Evolutionary conservation across 64 coral and sea anemone genomes (phyloP), one percentile per base, ranked within the genome.

Genomic region (Montipora foliosa): DNA sequence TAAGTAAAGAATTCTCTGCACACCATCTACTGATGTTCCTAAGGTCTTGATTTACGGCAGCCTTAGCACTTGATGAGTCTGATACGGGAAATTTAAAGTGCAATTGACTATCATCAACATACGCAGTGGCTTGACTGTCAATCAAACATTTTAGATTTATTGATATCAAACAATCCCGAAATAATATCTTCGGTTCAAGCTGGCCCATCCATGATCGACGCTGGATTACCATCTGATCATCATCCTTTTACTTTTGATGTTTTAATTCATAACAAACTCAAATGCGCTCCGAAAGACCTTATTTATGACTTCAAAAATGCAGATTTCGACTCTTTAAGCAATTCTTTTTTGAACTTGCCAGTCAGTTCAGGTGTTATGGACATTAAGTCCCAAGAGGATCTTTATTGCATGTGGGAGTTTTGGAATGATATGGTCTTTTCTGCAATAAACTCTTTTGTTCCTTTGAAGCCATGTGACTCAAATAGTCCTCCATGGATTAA

Each of bases 111-210:
- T 37, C 29, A 37, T 37, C 29, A 37, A 37, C 29, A 37, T 37
- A 37, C 1, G 29, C 29, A 37, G 29, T 1, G 29, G 29, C 29
- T 37, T 37, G 29, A 37, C 29, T 37, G 29, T 37, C 25, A 25
- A 25, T 25, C 25, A 57, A 83, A 83, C 5, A 83, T 83, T 83
- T 44, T 62, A 50, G 80, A 83, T 83, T 83, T 83, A 83, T 60
- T 83, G 20, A 20, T 83, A 83, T 61, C 52, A 29, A 83, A 83
- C n/a, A 29, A 20, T 83, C 80, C 80, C 37, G 80, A 83, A 29
- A 44, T 2, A 61, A 44, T 64, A 29, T 61, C 80, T 61, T 83
- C 80, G 1, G 44, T 55, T 83, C 80, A 83, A 83, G 44, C 80
- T 83, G 80, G 80, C 64, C n/a, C 80, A 29, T 83, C 80, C 64